Percentiles rank a stretch among this genome's conserved stretches.
phyloP scores from a whole-genome alignment of 2,888 invertebrate genomes.

The Tanypteryx hageni region DNA sequence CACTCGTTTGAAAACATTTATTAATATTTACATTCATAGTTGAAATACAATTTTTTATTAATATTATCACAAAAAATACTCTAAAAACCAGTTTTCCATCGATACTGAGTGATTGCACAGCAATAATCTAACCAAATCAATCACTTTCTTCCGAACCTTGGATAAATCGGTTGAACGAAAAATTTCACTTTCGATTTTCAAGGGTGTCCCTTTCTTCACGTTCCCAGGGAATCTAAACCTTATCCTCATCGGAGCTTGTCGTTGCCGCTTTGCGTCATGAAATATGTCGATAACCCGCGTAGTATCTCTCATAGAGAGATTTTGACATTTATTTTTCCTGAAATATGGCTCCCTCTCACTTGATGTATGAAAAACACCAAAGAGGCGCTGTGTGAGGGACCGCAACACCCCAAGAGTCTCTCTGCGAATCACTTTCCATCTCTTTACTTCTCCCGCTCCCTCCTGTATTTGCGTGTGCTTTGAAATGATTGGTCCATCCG shows the following conservation, averaged over 20 bases:
- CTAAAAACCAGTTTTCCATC: background rate
- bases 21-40: too few relatives aligned
- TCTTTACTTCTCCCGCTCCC: background rate
- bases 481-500: background rate
- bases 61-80: too few relatives aligned
- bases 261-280: background rate
- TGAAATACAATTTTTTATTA: too few relatives aligned
- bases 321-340: slow-evolving; percentile 11
- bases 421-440: background rate
- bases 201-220: background rate
- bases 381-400: background rate
- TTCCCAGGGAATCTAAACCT: background rate
- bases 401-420: background rate
- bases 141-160: background rate
- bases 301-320: background rate
- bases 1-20: too few relatives aligned
- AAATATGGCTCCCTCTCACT: background rate
- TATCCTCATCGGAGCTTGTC: background rate
- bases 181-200: background rate
- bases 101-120: background rate
- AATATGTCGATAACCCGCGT: slow-evolving; percentile 24
- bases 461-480: background rate
- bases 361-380: slow-evolving; percentile 19
- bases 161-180: background rate
- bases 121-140: background rate